Evolutionary conservation across 2,113 vertebrate species (phyloP).

Genomic region (Oxygymnocypris stewartii): DNA sequence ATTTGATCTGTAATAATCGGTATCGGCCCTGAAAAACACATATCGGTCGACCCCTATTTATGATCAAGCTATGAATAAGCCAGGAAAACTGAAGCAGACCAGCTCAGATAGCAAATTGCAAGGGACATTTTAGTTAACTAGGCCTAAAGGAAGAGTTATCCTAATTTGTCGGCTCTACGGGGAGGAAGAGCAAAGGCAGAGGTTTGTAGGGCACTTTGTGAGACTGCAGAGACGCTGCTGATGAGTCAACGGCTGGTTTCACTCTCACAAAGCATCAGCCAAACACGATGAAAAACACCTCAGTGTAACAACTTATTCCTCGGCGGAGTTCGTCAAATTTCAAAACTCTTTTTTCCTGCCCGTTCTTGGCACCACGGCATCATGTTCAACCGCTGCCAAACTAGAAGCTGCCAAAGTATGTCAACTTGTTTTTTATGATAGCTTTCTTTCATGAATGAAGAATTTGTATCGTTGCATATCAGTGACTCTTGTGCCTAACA

Average conservation of each 20-base stretch:
- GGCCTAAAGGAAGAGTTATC: conserved; percentile 1
- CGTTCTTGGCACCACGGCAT: background rate
- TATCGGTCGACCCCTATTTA: too few species aligned
- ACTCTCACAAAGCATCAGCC: conserved; percentile 16
- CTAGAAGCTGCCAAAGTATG: background rate
- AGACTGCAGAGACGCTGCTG: conserved; percentile 5
- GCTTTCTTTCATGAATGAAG: conserved; percentile 7
- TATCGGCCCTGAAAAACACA: too few species aligned
- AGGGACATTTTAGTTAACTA: conserved; percentile 27
- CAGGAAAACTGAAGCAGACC: background rate
- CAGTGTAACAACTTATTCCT: background rate
- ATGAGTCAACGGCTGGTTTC: conserved; percentile 26
- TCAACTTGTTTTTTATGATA: background rate
- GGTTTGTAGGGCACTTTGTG: conserved; percentile 35
- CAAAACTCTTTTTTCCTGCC: background rate
- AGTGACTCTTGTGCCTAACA: background rate
- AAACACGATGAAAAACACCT: conserved; percentile 8
- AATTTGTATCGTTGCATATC: background rate
- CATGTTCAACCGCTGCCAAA: background rate
- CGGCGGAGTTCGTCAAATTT: background rate
- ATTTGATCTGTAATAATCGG: too few species aligned
- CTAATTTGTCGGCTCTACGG: conserved; percentile 8
- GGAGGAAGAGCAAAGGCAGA: conserved; percentile 3
- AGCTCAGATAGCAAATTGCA: conserved; percentile 11
- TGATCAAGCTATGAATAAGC: background rate